These are phyloP conservation scores for Pollenia amentaria DNA, from an alignment of 2,888 invertebrate species.

Conservation along the genomic window DNA sequence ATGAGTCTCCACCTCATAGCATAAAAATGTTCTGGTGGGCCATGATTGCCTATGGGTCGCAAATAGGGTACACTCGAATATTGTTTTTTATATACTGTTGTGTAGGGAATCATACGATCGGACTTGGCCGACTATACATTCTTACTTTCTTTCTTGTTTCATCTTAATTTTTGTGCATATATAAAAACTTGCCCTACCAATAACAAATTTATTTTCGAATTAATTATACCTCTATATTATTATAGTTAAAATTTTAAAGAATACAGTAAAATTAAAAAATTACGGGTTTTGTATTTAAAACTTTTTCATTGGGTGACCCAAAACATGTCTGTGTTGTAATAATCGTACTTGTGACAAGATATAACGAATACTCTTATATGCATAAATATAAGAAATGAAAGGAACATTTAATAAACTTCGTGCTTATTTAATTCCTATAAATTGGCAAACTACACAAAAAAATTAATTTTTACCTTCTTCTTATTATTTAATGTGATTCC, in stretches of 20 bases:
- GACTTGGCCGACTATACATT: too few relatives aligned
- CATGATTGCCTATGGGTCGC: too few relatives aligned
- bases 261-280: constrained; percentile 8
- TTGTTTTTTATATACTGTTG: too few relatives aligned
- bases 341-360: constrained; percentile 24
- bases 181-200: too few relatives aligned
- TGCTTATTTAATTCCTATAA: constrained; percentile 24
- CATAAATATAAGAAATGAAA: neutral
- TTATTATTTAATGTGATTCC: constrained; percentile 2
- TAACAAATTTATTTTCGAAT: too few relatives aligned
- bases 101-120: too few relatives aligned
- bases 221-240: neutral
- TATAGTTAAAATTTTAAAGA: neutral
- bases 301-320: constrained; percentile 47
- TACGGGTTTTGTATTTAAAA: constrained; percentile 2
- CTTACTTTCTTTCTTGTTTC: too few relatives aligned
- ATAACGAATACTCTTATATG: neutral
- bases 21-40: too few relatives aligned
- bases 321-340: constrained; percentile 59
- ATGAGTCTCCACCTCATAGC: too few relatives aligned
- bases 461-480: neutral
- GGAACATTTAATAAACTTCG: neutral
- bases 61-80: too few relatives aligned
- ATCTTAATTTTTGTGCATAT: too few relatives aligned
- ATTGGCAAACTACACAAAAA: constrained; percentile 19